Evolutionary conservation across 92 coral and sea anemone genomes (phyloP), one percentile per base, ranked within the genome.

Genomic region (Parazoanthus swiftii): DNA sequence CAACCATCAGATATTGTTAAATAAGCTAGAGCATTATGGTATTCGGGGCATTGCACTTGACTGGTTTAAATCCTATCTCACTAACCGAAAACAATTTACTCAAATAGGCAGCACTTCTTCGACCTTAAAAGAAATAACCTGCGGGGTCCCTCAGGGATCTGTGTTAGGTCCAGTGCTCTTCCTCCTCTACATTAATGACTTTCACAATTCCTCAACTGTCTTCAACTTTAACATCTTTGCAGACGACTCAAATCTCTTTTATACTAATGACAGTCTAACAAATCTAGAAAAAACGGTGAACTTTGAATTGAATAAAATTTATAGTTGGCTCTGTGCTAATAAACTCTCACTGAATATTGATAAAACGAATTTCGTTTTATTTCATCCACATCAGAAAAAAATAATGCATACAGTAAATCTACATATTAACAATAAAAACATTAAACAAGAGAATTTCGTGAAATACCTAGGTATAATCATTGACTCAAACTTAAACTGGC

Each of bases 71-170:
- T 93, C 95, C 25, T 93, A 85, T 68, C 78, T 90, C 50, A 74
- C 76, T 38, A 91, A 90, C 51, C 91, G 92, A 81, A 86, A 81
- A 88, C 93, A 93, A 78, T 90, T 85, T 91, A 93, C 91, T 63
- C 76, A 91, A 48, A 36, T 90, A 25, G 92, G 92, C 38, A 86
- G 82, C 70, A 58, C 86, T 44, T 71, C 75, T 75, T 93, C 93
- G 20, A 38, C 86, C 58, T 59, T 68, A 44, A 29, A 25, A 67
- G 68, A 46, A 8, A 88, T 90, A 38, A 23, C 84, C 37, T 92
- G 89, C 81, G 94, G 94, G 81, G 91, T 92, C 39, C 94, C 91
- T 9, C 92, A 90, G 74, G 91, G 89, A 56, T 92, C 92, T 48
- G 92, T 89, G 8, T 74, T 92, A 21, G 94, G 89, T 16, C 91